Base-by-base conservation (phyloP, 1,140 invertebrate species). In the Halictus rubicundus region DNA sequence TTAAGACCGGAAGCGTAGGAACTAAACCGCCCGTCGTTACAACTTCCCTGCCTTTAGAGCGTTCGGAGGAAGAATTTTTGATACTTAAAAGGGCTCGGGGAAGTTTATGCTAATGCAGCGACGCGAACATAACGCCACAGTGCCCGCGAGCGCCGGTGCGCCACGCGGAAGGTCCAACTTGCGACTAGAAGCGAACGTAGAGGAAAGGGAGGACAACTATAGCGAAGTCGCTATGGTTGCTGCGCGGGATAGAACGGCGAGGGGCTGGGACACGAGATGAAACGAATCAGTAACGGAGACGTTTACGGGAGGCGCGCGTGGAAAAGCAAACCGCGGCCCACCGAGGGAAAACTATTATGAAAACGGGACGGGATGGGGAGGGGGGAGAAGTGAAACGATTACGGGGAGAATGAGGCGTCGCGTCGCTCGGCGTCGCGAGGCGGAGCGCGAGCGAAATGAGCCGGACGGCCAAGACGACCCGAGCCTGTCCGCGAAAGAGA, bases 321-420 rank as follows among this genome's bases (percentile, higher is more conserved):
- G 46, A 37, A 60, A 59, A 76, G 73, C 21, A 76, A 76, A 76
- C 52, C 61, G 19, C 32, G 49, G 16, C 12, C 37, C 64, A n/a
- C 10, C 37, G 37, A 23, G 21, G 65, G 19, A 46, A 52, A 23
- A 57, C 52, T 76, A 68, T 76, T 68, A 68, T 39, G 39, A 57
- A n/a, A 27, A 9, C 25, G 42, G 27, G 71, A 46, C 12, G 42
- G 19, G 54, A 1, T 19, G 52, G 19, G 21, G 54, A n/a, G 23
- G 60, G 6, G 10, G 25, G 49, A 77, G 46, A 69, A 69, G 66
- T 49, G 74, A 70, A 70, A 70, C 74, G 74, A 77, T 77, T 77
- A 77, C 66, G 74, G 60, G 16, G 74, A 77, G 37, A 77, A 77
- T 68, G 73, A 76, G 73, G 37, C 78, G 78, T 75, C 42, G 72